These are phyloP conservation scores for Bradypodion pumilum DNA, from an alignment of 2,797 vertebrate species.

Conservation along the genomic window DNA sequence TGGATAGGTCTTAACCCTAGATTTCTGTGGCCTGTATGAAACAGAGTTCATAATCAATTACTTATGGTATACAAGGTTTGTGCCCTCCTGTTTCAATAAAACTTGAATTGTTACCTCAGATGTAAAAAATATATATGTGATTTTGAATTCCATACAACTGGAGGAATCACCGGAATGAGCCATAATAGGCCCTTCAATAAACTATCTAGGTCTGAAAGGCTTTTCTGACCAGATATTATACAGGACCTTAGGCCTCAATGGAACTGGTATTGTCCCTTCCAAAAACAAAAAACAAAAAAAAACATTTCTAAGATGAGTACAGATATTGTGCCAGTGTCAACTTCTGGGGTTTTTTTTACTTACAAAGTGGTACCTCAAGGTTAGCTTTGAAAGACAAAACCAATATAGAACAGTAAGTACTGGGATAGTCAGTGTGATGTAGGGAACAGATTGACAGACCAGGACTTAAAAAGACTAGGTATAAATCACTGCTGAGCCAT, in stretches of 20 bases:
- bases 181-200: background rate
- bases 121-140: background rate
- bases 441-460: too few species aligned
- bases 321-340: background rate
- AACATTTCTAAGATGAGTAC: background rate
- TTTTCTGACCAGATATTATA: background rate
- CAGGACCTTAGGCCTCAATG: background rate
- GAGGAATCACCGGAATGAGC: background rate
- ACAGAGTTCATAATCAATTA: background rate
- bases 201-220: background rate
- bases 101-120: background rate
- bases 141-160: background rate
- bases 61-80: background rate
- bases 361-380: too few species aligned
- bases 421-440: too few species aligned
- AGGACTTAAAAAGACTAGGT: too few species aligned
- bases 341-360: background rate
- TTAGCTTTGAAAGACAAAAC: too few species aligned
- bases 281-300: too few species aligned
- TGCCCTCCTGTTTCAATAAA: constrained; percentile 1
- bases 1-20: background rate
- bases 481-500: too few species aligned
- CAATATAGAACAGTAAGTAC: too few species aligned
- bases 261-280: background rate
- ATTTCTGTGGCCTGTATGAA: background rate